Evolutionary conservation across 2,888 invertebrate species (phyloP), one percentile per base, ranked within the genome.

Genomic region (Drosophila austrosaltans): DNA sequence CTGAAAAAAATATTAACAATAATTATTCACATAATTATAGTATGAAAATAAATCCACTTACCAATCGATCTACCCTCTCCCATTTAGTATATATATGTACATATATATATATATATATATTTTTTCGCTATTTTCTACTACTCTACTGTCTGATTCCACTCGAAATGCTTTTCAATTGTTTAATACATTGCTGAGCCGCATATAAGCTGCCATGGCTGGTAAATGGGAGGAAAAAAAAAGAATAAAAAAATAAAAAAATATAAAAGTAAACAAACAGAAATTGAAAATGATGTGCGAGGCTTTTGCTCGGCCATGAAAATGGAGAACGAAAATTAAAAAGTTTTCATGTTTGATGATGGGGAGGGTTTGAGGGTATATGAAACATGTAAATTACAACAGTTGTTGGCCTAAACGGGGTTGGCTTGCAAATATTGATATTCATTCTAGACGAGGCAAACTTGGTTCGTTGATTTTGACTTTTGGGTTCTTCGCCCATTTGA

Each of bases 311-410:
- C 85, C 85, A 61, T 87, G 80, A 84, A 83, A 82, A 76, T 70
- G 81, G 78, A 84, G 87, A 82, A 76, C 70, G 81, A 86, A 86
- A 84, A 88, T 84, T 84, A 85, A 84, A 84, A 84, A 84, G 75
- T 85, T 85, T 70, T 57, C 70, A 39, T 82, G 69, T 74, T 77
- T 73, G 74, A 32, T 8, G 36, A 36, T 36, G 36, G n/a, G 22
- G 22, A 12, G 36, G 6, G 30, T 30, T 1, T 6, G 3, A 16
- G 20, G 54, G 8, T 8, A 22, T 30, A n/a, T 39, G 16, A 58
- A 28, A 66, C 63, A 75, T 82, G 85, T 72, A 82, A 82, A 87
- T 87, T 84, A 77, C 82, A 81, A 66, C 82, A 75, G 79, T 83
- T 83, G 75, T 71, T 67, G 60, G 60, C 67, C 77, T 66, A 22